Conservation (phyloP, 1,140 invertebrate genomes). For the Aphaenogaster rudis region DNA sequence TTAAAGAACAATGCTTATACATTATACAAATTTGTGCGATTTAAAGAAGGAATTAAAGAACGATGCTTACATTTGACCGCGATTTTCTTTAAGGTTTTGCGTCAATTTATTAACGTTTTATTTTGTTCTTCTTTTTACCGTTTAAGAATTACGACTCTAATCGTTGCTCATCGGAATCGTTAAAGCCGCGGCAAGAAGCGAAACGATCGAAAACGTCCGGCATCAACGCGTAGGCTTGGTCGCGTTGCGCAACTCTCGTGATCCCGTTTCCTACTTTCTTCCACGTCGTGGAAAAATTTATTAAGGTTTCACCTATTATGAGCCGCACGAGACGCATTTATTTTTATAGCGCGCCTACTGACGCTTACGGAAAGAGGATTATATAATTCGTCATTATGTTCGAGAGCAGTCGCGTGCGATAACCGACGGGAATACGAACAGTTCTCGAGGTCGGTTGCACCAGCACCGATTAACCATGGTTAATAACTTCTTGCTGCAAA, state of each 20-base stretch:
- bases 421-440: slow-evolving; percentile 13
- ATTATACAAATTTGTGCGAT: not conserved
- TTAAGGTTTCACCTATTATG: slow-evolving; percentile 59
- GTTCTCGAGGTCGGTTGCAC: slow-evolving; percentile 20
- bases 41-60: not conserved
- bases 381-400: slow-evolving; percentile 63
- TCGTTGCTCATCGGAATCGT: not conserved
- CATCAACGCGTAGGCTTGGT: slow-evolving; percentile 15
- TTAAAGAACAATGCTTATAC: not conserved
- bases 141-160: not conserved
- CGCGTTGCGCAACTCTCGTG: slow-evolving; percentile 40
- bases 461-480: slow-evolving; percentile 29
- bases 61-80: too few species aligned
- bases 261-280: slow-evolving; percentile 58
- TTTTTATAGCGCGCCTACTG: slow-evolving; percentile 47
- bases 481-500: slow-evolving; percentile 24
- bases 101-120: slow-evolving; percentile 19
- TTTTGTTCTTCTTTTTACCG: not conserved
- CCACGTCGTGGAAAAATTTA: slow-evolving; percentile 36
- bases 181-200: not conserved
- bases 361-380: slow-evolving; percentile 58
- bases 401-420: slow-evolving; percentile 51
- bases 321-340: not conserved
- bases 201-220: not conserved
- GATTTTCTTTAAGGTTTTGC: not conserved